Conservation (phyloP, 2,113 vertebrate genomes). For the Gymnarchus niloticus region DNA sequence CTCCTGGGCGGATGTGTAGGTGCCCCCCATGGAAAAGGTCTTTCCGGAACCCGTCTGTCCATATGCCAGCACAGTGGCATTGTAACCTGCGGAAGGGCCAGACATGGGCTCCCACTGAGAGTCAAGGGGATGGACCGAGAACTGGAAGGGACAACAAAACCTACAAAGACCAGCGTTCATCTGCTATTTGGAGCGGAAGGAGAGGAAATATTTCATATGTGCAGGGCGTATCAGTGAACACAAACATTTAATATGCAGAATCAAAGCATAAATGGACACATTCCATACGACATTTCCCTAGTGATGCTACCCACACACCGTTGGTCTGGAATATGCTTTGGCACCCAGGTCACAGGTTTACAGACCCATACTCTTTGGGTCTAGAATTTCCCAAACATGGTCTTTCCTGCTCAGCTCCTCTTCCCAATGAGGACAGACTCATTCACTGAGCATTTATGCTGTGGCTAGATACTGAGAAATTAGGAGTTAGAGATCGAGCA, state of each 20-base stretch:
- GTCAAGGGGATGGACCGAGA: background rate
- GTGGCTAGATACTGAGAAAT: background rate
- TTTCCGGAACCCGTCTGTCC: slow-evolving; percentile 95
- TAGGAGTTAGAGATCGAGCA: background rate
- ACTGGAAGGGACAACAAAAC: background rate
- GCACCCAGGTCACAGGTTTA: too few relatives aligned
- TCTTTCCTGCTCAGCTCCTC: too few relatives aligned
- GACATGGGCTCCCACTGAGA: background rate
- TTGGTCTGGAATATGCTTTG: too few relatives aligned
- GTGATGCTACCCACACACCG: too few relatives aligned
- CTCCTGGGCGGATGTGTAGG: slow-evolving; percentile 82
- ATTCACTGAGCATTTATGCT: background rate
- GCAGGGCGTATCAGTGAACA: background rate
- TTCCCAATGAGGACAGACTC: too few relatives aligned
- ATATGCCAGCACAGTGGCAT: slow-evolving; percentile 89
- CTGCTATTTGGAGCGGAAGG: background rate
- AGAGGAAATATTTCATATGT: background rate
- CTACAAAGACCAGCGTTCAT: background rate
- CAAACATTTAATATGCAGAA: background rate
- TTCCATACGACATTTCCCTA: too few relatives aligned
- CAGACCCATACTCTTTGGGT: too few relatives aligned
- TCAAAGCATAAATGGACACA: too few relatives aligned
- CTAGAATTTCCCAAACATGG: too few relatives aligned
- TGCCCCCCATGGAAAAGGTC: slow-evolving; percentile 92
- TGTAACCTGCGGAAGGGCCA: slow-evolving; percentile 70